phyloP scores from a whole-genome alignment of 2,888 invertebrate genomes.

The Acanthopleura granulata region DNA sequence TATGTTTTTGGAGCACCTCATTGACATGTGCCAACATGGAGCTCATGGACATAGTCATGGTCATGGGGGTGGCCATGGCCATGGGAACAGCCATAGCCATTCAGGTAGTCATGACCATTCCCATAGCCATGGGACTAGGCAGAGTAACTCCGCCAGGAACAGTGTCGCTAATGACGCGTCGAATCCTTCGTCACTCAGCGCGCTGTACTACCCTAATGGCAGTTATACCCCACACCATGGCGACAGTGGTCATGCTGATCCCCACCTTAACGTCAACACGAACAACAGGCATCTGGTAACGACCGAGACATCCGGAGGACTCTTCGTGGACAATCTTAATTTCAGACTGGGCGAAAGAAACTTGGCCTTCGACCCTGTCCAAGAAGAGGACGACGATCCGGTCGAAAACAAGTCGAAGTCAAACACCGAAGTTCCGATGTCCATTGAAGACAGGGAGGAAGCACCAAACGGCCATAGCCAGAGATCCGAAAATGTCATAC shows the following conservation, averaged over 20 bases:
- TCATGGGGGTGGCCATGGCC: background rate
- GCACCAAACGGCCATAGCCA: background rate
- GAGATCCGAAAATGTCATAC: constrained; percentile 27
- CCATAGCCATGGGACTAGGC: background rate
- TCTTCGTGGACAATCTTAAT: background rate
- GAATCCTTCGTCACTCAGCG: background rate
- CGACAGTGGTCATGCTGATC: background rate
- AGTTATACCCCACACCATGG: no score
- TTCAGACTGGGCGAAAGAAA: background rate
- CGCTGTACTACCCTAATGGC: background rate
- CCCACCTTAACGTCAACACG: background rate
- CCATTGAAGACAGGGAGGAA: background rate
- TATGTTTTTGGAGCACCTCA: constrained; percentile 51
- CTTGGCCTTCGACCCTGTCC: background rate
- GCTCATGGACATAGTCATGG: background rate
- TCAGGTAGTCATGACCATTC: background rate
- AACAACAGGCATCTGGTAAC: background rate
- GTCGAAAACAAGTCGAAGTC: background rate
- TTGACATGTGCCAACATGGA: background rate
- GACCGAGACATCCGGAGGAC: background rate
- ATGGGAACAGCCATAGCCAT: background rate
- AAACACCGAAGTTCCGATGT: no score
- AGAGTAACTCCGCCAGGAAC: background rate
- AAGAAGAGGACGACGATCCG: background rate
- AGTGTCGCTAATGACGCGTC: no score